Percentiles rank a stretch among this genome's conserved stretches.
Conservation (phyloP, 2,113 vertebrate genomes). For the Greenwoodochromis staneri region DNA sequence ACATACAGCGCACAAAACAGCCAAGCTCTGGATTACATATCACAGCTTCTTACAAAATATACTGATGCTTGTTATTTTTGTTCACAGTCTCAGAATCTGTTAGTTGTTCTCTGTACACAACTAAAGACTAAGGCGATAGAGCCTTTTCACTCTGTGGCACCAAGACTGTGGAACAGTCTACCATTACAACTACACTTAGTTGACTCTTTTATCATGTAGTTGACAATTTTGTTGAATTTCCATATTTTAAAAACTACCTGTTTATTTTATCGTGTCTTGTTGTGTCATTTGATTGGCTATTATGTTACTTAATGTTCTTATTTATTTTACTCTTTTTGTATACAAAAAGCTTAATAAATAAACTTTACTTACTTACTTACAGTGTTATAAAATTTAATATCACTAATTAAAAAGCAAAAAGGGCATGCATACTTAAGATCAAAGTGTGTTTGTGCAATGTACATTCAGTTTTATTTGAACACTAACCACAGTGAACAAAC, state of each 20-base stretch:
- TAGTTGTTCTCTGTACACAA: background rate
- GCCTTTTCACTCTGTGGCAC: background rate
- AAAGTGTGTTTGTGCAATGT: background rate
- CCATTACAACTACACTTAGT: rapidly evolving
- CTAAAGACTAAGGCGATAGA: background rate
- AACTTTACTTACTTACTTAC: background rate
- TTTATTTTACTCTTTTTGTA: background rate
- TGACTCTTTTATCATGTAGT: background rate
- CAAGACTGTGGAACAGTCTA: background rate
- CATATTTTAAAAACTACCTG: background rate
- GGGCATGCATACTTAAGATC: background rate
- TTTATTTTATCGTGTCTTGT: background rate
- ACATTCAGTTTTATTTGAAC: background rate
- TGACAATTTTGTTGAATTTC: background rate
- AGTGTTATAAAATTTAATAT: background rate
- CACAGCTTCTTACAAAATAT: background rate
- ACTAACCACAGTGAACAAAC: background rate
- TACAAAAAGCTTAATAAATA: background rate
- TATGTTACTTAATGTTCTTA: background rate
- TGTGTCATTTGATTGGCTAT: background rate
- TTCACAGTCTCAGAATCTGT: background rate
- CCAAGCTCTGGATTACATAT: background rate
- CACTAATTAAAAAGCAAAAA: background rate
- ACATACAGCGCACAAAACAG: background rate
- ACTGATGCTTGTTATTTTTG: background rate